Percentiles rank a stretch among this genome's conserved stretches.
phyloP scores from a whole-genome alignment of 2,888 invertebrate genomes.

The Tanypteryx hageni region DNA sequence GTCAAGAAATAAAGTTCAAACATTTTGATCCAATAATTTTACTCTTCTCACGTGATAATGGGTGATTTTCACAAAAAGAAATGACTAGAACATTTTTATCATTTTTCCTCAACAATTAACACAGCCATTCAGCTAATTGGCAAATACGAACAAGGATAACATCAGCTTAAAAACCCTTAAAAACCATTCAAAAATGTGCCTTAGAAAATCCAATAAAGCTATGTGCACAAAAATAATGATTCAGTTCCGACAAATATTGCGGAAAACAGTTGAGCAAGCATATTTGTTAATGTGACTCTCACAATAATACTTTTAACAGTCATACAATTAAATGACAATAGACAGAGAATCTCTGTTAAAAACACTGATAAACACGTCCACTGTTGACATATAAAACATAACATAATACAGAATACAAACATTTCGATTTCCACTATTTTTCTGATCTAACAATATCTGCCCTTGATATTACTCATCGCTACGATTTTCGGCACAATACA shows the following conservation, averaged over 20 bases:
- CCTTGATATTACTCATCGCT: background rate
- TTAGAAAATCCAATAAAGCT: slow-evolving; percentile 63
- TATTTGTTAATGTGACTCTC: slow-evolving; percentile 52
- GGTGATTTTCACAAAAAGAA: slow-evolving; percentile 54
- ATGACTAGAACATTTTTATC: slow-evolving; percentile 56
- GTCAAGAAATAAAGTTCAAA: background rate
- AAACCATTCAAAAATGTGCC: slow-evolving; percentile 62
- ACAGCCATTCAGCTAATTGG: slow-evolving; percentile 60
- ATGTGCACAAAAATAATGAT: slow-evolving; percentile 64
- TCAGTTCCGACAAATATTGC: slow-evolving; percentile 61
- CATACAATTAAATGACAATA: slow-evolving; percentile 55
- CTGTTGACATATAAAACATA: slow-evolving; percentile 45
- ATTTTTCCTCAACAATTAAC: slow-evolving; percentile 55
- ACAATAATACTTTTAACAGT: slow-evolving; percentile 58
- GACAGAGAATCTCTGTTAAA: slow-evolving; percentile 55
- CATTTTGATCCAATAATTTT: slow-evolving; percentile 53
- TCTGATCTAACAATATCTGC: background rate
- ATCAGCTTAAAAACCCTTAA: slow-evolving; percentile 60
- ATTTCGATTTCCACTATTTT: background rate
- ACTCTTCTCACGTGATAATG: slow-evolving; percentile 55
- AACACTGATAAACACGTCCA: slow-evolving; percentile 43
- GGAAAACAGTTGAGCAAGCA: slow-evolving; percentile 63
- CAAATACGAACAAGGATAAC: slow-evolving; percentile 62
- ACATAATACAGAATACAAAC: slow-evolving; percentile 32
- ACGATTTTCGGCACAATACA: slow-evolving; percentile 24